Conservation (phyloP, 2,888 invertebrate genomes). For the Listrodromus nycthemerus region DNA sequence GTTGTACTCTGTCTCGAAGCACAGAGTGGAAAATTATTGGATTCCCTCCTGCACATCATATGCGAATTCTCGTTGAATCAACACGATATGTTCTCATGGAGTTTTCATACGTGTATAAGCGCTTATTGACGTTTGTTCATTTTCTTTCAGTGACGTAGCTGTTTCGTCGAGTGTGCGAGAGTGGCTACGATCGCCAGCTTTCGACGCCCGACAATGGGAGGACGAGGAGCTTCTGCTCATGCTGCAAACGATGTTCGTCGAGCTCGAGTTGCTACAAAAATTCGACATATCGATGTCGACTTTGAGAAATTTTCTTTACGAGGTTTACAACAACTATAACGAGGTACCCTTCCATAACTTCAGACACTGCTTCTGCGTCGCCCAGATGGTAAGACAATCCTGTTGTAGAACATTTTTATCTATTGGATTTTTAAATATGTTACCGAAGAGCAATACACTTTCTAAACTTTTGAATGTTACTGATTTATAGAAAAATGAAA, state of each 20-base stretch:
- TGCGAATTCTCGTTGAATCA: constrained; percentile 10
- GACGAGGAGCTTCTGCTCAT: constrained; percentile 92
- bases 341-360: constrained; percentile 96
- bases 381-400: constrained; percentile 90
- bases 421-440: neutral
- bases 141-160: constrained; percentile 87
- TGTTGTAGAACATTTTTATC: neutral
- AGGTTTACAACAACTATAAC: constrained; percentile 93
- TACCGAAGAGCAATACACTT: neutral
- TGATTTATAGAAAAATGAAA: neutral
- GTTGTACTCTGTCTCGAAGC: neutral
- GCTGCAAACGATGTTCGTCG: constrained; percentile 93
- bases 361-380: constrained; percentile 94
- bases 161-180: constrained; percentile 88
- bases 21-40: neutral
- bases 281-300: constrained; percentile 90
- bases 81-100: constrained; percentile 1
- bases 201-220: constrained; percentile 93
- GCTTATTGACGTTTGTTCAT: constrained; percentile 31
- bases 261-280: constrained; percentile 90
- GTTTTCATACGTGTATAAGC: neutral
- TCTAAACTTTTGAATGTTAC: neutral
- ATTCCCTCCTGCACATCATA: neutral
- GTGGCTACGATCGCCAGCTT: constrained; percentile 89
- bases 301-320: constrained; percentile 90